These are phyloP conservation scores for Coregonus clupeaformis DNA, from an alignment of 2,113 vertebrate species.

Conservation along the genomic window DNA sequence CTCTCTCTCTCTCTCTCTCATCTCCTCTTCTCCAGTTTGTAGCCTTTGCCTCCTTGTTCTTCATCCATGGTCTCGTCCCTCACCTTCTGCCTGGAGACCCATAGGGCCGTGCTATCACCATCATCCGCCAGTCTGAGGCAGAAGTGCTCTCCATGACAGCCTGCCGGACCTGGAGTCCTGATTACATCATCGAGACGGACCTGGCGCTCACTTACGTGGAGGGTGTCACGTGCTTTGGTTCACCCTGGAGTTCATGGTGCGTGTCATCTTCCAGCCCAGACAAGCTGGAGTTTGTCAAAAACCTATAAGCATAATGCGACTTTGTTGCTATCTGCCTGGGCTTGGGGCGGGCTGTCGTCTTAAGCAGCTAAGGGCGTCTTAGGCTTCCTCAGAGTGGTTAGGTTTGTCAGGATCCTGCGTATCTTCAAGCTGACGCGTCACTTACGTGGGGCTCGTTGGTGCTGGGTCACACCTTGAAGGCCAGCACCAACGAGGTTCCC, in stretches of 20 bases:
- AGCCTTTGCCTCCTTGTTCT: slow-evolving; percentile 95
- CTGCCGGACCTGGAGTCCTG: slow-evolving; percentile 74
- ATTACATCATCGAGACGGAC: slow-evolving; percentile 94
- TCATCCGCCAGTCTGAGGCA: slow-evolving; percentile 94
- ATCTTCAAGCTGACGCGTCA: slow-evolving; percentile 99
- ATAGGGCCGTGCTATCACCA: slow-evolving; percentile 91
- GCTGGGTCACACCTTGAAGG: slow-evolving; percentile 92
- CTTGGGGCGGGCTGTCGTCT: slow-evolving; percentile 93
- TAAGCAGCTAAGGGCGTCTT: slow-evolving; percentile 97
- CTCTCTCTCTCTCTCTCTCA: slow-evolving; percentile 22
- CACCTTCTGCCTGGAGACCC: slow-evolving; percentile 97
- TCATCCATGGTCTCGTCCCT: slow-evolving; percentile 99
- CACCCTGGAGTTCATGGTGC: slow-evolving; percentile 96
- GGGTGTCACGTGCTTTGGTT: slow-evolving; percentile 97
- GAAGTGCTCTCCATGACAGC: slow-evolving; percentile 75
- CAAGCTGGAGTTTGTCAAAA: slow-evolving; percentile 96
- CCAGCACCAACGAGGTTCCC: slow-evolving; percentile 95
- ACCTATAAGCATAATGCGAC: slow-evolving; percentile 96
- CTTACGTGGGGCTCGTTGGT: slow-evolving; percentile 96
- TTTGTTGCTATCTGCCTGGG: slow-evolving; percentile 98
- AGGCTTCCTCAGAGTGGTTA: slow-evolving; percentile 96
- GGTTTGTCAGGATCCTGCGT: slow-evolving; percentile 94
- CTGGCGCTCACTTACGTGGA: slow-evolving; percentile 93
- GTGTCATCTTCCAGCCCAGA: slow-evolving; percentile 93
- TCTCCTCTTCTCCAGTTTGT: slow-evolving; percentile 82